A percentile compares a stretch with the other conserved stretches of the same genome.
These are phyloP conservation scores for Epizoanthus ramosus DNA, from an alignment of 92 coral and sea anemone genomes.

Conservation along the genomic window DNA sequence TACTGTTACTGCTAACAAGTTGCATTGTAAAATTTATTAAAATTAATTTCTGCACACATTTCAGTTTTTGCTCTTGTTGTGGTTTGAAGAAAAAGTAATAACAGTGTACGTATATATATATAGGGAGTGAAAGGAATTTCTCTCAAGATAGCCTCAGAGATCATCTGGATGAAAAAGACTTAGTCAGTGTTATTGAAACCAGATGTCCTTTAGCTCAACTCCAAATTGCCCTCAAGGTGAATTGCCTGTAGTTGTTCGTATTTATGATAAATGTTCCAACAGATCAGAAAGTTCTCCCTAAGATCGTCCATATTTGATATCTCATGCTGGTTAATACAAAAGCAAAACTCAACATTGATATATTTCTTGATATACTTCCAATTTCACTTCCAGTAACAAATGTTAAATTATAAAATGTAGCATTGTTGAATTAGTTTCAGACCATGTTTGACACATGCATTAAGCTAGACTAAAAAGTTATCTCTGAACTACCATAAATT, in stretches of 20 bases:
- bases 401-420: too few relatives aligned
- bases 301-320: too few relatives aligned
- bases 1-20: neutral
- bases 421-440: too few relatives aligned
- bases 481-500: too few relatives aligned
- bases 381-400: too few relatives aligned
- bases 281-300: too few relatives aligned
- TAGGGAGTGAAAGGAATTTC: neutral
- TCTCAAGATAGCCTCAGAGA: neutral
- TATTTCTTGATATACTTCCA: too few relatives aligned
- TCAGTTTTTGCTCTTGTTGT: neutral
- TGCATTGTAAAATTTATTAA: neutral
- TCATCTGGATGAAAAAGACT: neutral
- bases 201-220: conserved; percentile 14
- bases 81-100: neutral
- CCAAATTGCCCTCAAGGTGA: conserved; percentile 29
- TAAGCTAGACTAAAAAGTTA: too few relatives aligned
- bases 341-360: too few relatives aligned
- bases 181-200: conserved; percentile 23
- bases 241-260: conserved; percentile 12
- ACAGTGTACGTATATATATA: neutral
- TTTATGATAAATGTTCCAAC: neutral
- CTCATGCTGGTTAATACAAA: too few relatives aligned
- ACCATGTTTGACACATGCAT: too few relatives aligned
- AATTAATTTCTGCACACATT: neutral